These are phyloP conservation scores for human DNA, from an alignment of 2,113 vertebrate genomes.

Conservation along the genomic window DNA sequence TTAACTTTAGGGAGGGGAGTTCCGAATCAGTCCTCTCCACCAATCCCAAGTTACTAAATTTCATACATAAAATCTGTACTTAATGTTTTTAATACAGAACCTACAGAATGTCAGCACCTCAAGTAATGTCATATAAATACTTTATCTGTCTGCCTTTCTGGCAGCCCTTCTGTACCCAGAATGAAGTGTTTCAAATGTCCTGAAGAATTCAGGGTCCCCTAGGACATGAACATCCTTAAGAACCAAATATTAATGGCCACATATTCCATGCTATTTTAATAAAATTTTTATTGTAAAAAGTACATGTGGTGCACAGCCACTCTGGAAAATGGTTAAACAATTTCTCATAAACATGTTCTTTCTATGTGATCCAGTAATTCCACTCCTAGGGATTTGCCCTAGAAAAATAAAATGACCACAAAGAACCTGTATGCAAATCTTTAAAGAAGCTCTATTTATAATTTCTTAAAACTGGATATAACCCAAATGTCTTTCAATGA, in stretches of 20 bases:
- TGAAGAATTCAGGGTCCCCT: neutral
- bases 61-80: neutral
- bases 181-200: neutral
- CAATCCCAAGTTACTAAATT: neutral
- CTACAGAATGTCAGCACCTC: neutral
- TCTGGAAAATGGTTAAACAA: neutral
- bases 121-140: conserved; percentile 15
- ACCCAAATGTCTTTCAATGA: neutral
- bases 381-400: neutral
- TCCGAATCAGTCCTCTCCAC: neutral
- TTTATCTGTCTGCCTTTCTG: neutral
- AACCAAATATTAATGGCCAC: neutral
- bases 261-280: neutral
- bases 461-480: neutral
- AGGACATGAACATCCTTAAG: neutral
- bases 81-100: neutral
- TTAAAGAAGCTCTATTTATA: neutral
- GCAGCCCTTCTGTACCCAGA: neutral
- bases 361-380: neutral
- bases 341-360: neutral
- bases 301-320: neutral
- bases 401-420: neutral
- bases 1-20: neutral
- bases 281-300: neutral
- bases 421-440: neutral